Evolutionary conservation across 2,888 invertebrate genomes (phyloP).

Genomic region (Phymatocera aterrima): DNA sequence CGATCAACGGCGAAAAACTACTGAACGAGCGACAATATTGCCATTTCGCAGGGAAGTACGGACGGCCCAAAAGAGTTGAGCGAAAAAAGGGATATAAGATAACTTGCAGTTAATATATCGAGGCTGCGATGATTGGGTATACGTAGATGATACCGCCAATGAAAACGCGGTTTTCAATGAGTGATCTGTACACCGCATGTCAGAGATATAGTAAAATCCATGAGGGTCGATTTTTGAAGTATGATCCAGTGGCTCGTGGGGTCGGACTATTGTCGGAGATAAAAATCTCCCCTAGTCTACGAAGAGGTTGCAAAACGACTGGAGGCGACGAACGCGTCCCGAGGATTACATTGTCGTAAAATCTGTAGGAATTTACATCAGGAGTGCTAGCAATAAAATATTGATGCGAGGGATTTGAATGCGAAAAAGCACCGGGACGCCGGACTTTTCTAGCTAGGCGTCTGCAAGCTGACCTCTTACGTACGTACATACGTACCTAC

Average conservation of each 20-base stretch:
- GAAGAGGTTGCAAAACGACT: neutral
- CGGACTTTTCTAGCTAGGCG: constrained; percentile 27
- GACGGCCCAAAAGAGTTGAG: too few relatives aligned
- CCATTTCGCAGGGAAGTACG: neutral
- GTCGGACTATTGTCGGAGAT: constrained; percentile 15
- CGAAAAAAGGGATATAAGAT: too few relatives aligned
- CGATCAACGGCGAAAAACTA: neutral
- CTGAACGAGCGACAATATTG: neutral
- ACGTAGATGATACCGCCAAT: neutral
- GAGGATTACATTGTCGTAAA: constrained; percentile 72
- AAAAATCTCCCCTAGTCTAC: constrained; percentile 36
- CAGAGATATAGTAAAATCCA: constrained; percentile 15
- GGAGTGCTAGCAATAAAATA: constrained; percentile 68
- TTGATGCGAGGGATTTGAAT: constrained; percentile 65
- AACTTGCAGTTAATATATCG: too few relatives aligned
- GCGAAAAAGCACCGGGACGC: constrained; percentile 49
- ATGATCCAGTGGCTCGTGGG: neutral
- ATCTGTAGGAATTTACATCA: constrained; percentile 70
- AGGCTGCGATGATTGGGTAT: too few relatives aligned
- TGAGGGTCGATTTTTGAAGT: neutral
- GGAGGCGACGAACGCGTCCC: constrained; percentile 51
- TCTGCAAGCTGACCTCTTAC: constrained; percentile 35
- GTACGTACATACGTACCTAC: too few relatives aligned
- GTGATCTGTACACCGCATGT: neutral
- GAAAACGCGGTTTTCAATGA: too few relatives aligned